Conservation (phyloP, 2,888 invertebrate species). For the Dendrolimus pini region DNA sequence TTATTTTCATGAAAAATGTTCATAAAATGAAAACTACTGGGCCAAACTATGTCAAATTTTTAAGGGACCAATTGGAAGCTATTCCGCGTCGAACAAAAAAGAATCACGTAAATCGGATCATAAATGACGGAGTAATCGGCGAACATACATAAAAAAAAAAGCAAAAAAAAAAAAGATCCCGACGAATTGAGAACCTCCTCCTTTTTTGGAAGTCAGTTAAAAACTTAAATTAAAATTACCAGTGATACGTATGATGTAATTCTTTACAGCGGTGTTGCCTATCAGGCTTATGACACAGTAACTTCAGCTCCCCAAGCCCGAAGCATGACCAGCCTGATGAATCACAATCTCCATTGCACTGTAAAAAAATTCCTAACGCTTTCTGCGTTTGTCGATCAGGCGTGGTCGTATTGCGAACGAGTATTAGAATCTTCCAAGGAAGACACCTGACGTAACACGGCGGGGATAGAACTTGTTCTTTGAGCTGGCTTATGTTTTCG, state of each 20-base stretch:
- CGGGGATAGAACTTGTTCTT: conserved; percentile 89
- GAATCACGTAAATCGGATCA: too few relatives aligned
- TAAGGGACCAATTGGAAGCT: too few relatives aligned
- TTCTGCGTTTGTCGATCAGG: conserved; percentile 84
- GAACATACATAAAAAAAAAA: too few relatives aligned
- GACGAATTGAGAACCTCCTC: too few relatives aligned
- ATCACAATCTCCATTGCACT: conserved; percentile 98
- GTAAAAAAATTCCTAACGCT: conserved; percentile 89
- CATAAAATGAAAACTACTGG: too few relatives aligned
- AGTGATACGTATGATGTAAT: conserved; percentile 96
- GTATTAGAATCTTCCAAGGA: conserved; percentile 98
- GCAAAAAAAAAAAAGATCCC: too few relatives aligned
- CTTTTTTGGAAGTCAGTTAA: too few relatives aligned
- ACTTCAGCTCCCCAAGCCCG: conserved; percentile 92
- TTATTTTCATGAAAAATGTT: too few relatives aligned
- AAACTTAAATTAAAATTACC: conserved; percentile 53
- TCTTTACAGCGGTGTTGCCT: conserved; percentile 88
- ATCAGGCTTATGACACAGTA: conserved; percentile 91
- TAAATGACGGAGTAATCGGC: too few relatives aligned
- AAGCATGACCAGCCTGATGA: conserved; percentile 98
- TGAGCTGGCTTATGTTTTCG: conserved; percentile 90
- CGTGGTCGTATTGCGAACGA: conserved; percentile 86
- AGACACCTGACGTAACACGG: conserved; percentile 95
- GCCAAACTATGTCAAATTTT: too few relatives aligned
- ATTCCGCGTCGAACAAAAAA: too few relatives aligned